Percentiles rank a stretch among this genome's conserved stretches.
These are phyloP conservation scores for Trinectes maculatus DNA, from an alignment of 2,113 vertebrate species.

Conservation along the genomic window DNA sequence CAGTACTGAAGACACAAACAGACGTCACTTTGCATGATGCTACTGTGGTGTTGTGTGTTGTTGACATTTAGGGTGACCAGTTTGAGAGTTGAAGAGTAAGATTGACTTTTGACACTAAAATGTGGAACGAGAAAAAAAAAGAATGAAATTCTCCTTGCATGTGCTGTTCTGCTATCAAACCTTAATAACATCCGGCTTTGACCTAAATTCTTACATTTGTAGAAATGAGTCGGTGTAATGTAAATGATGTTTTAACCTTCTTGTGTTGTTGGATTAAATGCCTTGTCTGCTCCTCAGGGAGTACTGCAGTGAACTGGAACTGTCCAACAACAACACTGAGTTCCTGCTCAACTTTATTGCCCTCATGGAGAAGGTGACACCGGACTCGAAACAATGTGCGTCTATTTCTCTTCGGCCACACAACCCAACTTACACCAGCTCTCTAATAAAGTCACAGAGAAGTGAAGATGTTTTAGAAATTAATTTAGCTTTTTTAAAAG, in stretches of 20 bases:
- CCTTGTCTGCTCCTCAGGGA: constrained; percentile 85
- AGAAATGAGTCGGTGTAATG: constrained; percentile 8
- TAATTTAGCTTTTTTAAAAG: too few relatives aligned
- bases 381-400: constrained; percentile 99
- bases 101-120: constrained; percentile 5
- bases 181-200: constrained; percentile 6
- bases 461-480: too few relatives aligned
- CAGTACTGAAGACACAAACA: constrained; percentile 9
- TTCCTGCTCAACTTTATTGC: constrained; percentile 99
- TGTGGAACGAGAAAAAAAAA: constrained; percentile 5
- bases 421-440: too few relatives aligned
- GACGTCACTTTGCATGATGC: constrained; percentile 49
- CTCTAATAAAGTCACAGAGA: too few relatives aligned
- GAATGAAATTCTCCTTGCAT: constrained; percentile 46
- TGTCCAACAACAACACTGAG: constrained; percentile 98
- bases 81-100: constrained; percentile 12
- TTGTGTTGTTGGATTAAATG: constrained; percentile 43
- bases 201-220: constrained; percentile 18
- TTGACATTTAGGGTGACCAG: constrained; percentile 1
- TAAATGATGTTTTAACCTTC: constrained; percentile 3
- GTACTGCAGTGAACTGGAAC: constrained; percentile 98
- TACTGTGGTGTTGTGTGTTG: constrained; percentile 52
- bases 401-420: constrained; percentile 18
- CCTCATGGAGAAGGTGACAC: constrained; percentile 99
- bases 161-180: constrained; percentile 19